These are phyloP conservation scores for Dastarcus helophoroides DNA, from an alignment of 2,888 invertebrate species.

Conservation along the genomic window DNA sequence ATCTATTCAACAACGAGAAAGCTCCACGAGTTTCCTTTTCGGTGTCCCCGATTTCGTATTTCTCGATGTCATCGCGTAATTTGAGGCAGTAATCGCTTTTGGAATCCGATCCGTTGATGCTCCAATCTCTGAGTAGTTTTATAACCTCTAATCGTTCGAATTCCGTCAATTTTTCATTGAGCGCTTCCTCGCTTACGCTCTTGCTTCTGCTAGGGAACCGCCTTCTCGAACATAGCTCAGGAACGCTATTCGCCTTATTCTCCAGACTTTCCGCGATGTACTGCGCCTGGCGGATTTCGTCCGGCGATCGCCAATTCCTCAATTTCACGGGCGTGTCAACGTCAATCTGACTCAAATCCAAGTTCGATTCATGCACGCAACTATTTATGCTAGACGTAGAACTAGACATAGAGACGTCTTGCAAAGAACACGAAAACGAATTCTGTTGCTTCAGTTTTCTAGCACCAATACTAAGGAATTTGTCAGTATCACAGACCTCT, in stretches of 20 bases:
- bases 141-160: conserved; percentile 34
- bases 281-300: conserved; percentile 58
- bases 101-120: conserved; percentile 32
- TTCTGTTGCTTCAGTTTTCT: conserved; percentile 24
- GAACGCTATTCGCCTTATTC: conserved; percentile 29
- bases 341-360: conserved; percentile 34
- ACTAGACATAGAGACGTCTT: conserved; percentile 36
- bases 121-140: conserved; percentile 36
- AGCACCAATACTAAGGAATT: conserved; percentile 27
- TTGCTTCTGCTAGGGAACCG: conserved; percentile 15
- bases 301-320: conserved; percentile 60
- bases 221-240: conserved; percentile 23
- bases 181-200: conserved; percentile 30
- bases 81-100: conserved; percentile 28
- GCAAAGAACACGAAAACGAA: conserved; percentile 27
- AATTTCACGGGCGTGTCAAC: conserved; percentile 26
- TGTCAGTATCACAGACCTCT: conserved; percentile 24
- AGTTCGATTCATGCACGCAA: conserved; percentile 31
- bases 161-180: conserved; percentile 32
- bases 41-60: background rate
- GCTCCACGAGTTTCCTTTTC: conserved; percentile 9
- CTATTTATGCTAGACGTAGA: conserved; percentile 36
- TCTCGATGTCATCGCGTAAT: background rate
- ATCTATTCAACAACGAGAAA: conserved; percentile 15
- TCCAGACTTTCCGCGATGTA: conserved; percentile 20